Conservation (phyloP, 2,113 vertebrate species). For the Semnornis frantzii region DNA sequence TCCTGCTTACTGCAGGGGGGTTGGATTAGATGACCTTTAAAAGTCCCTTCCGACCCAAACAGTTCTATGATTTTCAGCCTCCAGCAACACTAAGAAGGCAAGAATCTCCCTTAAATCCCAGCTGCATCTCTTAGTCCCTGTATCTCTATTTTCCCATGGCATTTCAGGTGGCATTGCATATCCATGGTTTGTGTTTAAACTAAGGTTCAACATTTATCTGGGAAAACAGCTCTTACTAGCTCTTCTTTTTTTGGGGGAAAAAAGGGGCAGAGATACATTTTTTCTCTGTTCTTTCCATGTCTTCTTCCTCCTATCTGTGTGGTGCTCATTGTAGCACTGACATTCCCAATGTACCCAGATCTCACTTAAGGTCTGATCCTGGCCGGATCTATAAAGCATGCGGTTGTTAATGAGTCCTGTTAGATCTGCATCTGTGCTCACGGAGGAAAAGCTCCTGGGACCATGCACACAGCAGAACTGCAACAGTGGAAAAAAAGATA, state of each 20-base stretch:
- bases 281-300: not conserved
- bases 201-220: not conserved
- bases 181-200: not conserved
- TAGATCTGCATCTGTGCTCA: not conserved
- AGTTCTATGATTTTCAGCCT: not conserved
- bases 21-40: no score
- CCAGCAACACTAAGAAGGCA: not conserved
- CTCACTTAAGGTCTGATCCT: not conserved
- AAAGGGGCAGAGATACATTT: not conserved
- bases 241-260: not conserved
- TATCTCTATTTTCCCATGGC: not conserved
- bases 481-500: not conserved
- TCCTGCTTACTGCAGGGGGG: no score
- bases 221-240: not conserved
- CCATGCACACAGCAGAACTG: not conserved
- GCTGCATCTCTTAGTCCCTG: not conserved
- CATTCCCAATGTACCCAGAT: fast-evolving
- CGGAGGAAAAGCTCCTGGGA: not conserved
- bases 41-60: no score
- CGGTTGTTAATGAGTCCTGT: not conserved
- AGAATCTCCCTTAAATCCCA: not conserved
- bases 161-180: not conserved
- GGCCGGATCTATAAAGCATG: not conserved
- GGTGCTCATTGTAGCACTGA: not conserved
- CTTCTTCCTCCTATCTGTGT: not conserved